A percentile compares a stretch with the other conserved stretches of the same genome.
Conservation (phyloP, 2,113 vertebrate genomes). For the Rhegmatorhina hoffmannsi region DNA sequence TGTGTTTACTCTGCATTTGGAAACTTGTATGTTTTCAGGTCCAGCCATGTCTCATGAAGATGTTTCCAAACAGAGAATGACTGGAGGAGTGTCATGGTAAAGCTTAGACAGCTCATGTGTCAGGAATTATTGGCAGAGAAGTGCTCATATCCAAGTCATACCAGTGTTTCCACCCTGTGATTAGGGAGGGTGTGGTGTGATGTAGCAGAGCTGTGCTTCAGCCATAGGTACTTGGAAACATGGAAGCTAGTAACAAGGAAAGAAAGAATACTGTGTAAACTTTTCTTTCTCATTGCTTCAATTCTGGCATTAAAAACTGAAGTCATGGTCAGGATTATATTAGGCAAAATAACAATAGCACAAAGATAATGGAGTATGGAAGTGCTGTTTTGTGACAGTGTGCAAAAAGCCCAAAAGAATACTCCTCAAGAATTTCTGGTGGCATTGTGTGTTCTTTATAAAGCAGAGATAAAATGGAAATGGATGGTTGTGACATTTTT, state of each 20-base stretch:
- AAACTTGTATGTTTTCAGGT: constrained; percentile 7
- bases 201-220: constrained; percentile 41
- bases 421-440: not conserved
- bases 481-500: not conserved
- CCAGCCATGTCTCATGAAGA: not conserved
- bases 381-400: not conserved
- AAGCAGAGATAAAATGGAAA: not conserved
- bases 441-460: not conserved
- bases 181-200: constrained; percentile 66
- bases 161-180: constrained; percentile 68
- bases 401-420: not conserved
- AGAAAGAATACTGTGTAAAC: not conserved
- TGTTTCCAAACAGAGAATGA: not conserved
- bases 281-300: constrained; percentile 46
- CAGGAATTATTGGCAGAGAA: constrained; percentile 67
- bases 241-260: constrained; percentile 48
- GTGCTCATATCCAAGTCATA: constrained; percentile 31
- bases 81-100: constrained; percentile 9
- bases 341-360: not conserved
- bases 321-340: not conserved
- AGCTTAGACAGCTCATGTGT: constrained; percentile 30
- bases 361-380: not conserved
- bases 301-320: constrained; percentile 48
- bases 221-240: constrained; percentile 24
- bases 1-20: not conserved